Base-by-base conservation (phyloP, 2,888 invertebrate genomes). In the Eristalis tenax region DNA sequence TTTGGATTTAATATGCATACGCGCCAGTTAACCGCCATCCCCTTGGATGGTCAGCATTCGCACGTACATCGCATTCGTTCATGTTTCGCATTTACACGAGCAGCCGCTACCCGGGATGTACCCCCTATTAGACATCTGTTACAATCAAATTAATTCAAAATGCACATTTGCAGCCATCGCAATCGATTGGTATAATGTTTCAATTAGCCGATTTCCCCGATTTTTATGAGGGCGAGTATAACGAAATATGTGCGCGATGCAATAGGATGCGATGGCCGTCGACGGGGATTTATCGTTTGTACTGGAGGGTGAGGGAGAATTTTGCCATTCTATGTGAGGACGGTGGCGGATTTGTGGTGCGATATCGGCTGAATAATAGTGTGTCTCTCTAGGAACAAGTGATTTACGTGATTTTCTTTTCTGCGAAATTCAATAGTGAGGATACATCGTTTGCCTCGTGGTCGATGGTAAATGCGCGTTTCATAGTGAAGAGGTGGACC, bases 141-240 rank as follows among this genome's bases (percentile, higher is more conserved):
- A 83, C 86, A 66, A 38, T 79, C 63, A 79, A 79, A 79, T 83
- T 79, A 82, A 83, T 87, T 83, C 78, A 68, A 79, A 87, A 50
- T 87, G 83, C 86, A 87, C 86, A 87, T 74, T 79, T 75, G 61
- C 77, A 66, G 57, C 10, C 18, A 50, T 69, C 59, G n/a, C n/a
- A 86, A 86, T 86, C 82, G 85, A 86, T 86, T 82, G 38, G 78
- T 82, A 74, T 86, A 86, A 86, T 86, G 86, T 86, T 86, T 86
- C 86, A 86, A 86, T 82, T 86, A 86, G 82, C 28, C 57, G 59
- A 65, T 78, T 82, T 86, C n/a, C n/a, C n/a, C n/a, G n/a, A n/a
- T n/a, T n/a, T n/a, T 82, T 75, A 65, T 74, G 75, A 50, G 43
- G 40, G 15, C 70, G 32, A 57, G 73, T 38, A 59, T 80, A 73